A percentile compares a stretch with the other conserved stretches of the same genome.
These are phyloP conservation scores for Subacronicta megacephala DNA, from an alignment of 2,888 invertebrate genomes.

Conservation along the genomic window DNA sequence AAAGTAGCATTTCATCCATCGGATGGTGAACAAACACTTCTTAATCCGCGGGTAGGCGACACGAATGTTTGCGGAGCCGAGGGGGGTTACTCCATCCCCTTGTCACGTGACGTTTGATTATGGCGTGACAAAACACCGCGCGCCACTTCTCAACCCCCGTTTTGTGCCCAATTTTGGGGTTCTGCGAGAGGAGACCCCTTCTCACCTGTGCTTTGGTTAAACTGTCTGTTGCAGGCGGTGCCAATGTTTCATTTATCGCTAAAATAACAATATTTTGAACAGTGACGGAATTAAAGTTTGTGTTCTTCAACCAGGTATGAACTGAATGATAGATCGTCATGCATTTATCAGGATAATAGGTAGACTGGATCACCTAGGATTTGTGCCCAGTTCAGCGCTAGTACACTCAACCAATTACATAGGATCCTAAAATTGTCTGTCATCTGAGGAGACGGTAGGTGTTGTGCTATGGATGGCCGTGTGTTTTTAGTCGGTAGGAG, in stretches of 20 bases:
- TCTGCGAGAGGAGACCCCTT: conserved; percentile 37
- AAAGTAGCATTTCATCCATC: conserved; percentile 40
- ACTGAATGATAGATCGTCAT: too few relatives aligned
- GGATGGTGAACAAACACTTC: conserved; percentile 60
- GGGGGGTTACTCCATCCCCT: conserved; percentile 46
- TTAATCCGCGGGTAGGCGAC: conserved; percentile 68
- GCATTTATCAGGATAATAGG: too few relatives aligned
- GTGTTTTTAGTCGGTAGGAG: too few relatives aligned
- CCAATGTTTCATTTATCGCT: conserved; percentile 19
- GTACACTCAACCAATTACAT: too few relatives aligned
- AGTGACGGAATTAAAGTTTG: too few relatives aligned
- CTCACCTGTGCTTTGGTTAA: conserved; percentile 42
- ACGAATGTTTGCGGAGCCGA: conserved; percentile 65
- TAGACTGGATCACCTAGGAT: too few relatives aligned
- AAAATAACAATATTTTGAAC: conserved; percentile 12
- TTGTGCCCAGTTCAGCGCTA: too few relatives aligned
- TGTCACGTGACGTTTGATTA: conserved; percentile 65
- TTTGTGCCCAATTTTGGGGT: conserved; percentile 53
- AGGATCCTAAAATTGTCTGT: too few relatives aligned
- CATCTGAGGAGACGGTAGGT: too few relatives aligned
- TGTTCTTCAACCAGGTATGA: too few relatives aligned
- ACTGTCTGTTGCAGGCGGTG: conserved; percentile 41
- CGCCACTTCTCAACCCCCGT: conserved; percentile 65
- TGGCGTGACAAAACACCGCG: conserved; percentile 77
- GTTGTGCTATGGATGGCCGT: too few relatives aligned